Conservation (phyloP, 2,888 invertebrate genomes). For the Endotricha flammealis region DNA sequence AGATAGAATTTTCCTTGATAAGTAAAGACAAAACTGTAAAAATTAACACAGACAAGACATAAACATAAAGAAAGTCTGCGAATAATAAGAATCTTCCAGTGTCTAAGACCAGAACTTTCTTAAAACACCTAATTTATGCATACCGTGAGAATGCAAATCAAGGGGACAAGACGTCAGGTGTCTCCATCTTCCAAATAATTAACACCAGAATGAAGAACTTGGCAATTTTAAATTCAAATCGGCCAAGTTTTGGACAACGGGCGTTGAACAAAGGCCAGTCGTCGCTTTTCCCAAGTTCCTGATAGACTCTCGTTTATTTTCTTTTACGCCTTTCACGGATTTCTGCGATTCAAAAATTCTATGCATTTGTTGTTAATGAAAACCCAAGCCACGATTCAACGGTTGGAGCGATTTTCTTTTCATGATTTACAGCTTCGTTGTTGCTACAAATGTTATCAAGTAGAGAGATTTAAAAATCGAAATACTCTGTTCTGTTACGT, state of each 20-base stretch:
- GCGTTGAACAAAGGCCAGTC: constrained; percentile 31
- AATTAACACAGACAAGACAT: no score
- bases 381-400: no score
- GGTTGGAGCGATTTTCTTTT: no score
- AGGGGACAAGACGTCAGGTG: constrained; percentile 45
- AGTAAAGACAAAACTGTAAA: no score
- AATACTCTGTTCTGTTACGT: no score
- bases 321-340: constrained; percentile 30
- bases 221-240: constrained; percentile 69
- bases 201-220: constrained; percentile 51
- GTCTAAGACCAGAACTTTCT: constrained; percentile 5
- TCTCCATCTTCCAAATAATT: constrained; percentile 55
- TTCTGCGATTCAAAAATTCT: neutral
- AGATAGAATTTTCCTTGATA: no score
- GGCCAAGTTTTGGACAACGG: constrained; percentile 38
- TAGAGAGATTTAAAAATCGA: no score
- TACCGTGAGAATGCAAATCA: constrained; percentile 25
- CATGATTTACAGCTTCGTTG: no score
- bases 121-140: constrained; percentile 14
- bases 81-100: neutral
- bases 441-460: no score
- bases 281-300: constrained; percentile 18
- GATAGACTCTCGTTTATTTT: constrained; percentile 24
- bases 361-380: neutral
- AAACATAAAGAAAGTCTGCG: no score